Percentiles rank a stretch among this genome's conserved stretches.
These are phyloP conservation scores for Tachina fera DNA, from an alignment of 2,888 invertebrate genomes.

Conservation along the genomic window DNA sequence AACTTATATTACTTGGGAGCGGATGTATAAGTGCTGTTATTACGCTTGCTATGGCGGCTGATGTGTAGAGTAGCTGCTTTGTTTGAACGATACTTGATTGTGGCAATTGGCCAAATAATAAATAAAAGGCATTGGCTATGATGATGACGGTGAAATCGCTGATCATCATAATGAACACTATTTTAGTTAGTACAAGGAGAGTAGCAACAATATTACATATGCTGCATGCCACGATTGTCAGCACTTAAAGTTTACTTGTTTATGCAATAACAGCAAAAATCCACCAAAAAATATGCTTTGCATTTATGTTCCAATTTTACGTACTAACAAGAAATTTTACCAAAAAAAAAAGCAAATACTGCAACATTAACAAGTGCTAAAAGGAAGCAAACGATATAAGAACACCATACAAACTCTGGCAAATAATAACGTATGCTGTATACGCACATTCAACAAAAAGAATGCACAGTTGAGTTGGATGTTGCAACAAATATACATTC, in stretches of 20 bases:
- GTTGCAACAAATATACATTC: constrained; percentile 9
- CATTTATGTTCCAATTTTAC: constrained; percentile 32
- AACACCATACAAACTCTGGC: not conserved
- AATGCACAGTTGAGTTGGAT: constrained; percentile 15
- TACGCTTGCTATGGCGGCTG: not conserved
- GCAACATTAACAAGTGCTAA: not conserved
- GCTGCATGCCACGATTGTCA: constrained; percentile 17
- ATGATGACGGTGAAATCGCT: constrained; percentile 10
- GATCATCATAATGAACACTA: constrained; percentile 9
- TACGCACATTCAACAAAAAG: constrained; percentile 25
- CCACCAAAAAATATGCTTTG: not conserved
- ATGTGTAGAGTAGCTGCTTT: not conserved
- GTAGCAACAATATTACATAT: constrained; percentile 32
- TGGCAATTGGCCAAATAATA: constrained; percentile 64
- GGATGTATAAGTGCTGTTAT: not conserved
- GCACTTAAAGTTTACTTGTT: constrained; percentile 32
- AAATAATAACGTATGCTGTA: constrained; percentile 24
- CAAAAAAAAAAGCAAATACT: not conserved
- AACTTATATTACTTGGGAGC: not conserved
- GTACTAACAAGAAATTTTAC: not conserved
- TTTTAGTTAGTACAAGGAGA: not conserved
- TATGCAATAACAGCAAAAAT: not conserved
- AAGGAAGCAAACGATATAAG: not conserved
- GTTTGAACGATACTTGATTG: constrained; percentile 49
- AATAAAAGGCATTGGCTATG: constrained; percentile 39